These are phyloP conservation scores for Pyrocephalus nanus DNA, from an alignment of 2,797 vertebrate species.

Conservation along the genomic window DNA sequence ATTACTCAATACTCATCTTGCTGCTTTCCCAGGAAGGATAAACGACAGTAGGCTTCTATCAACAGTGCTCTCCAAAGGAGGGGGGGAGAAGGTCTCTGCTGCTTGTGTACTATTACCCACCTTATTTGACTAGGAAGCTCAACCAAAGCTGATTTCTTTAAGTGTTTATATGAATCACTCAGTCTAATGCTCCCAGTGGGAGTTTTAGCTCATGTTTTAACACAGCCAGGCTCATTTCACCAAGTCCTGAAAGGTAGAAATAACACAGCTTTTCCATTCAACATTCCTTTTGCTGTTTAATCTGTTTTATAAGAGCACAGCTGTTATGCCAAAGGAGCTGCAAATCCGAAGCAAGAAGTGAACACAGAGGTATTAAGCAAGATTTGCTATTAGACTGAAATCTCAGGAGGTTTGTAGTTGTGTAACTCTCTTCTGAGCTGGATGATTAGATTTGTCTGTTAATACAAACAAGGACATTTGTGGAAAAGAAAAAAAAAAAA, in stretches of 20 bases:
- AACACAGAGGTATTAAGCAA: constrained; percentile 9
- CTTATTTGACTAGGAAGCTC: constrained; percentile 1
- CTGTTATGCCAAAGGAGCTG: not conserved
- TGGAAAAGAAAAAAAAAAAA: not conserved
- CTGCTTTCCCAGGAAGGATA: not conserved
- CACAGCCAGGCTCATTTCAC: not conserved
- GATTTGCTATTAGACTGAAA: not conserved
- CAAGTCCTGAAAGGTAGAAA: constrained; percentile 31
- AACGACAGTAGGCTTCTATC: not conserved
- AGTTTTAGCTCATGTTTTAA: constrained; percentile 18
- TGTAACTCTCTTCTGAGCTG: constrained; percentile 5
- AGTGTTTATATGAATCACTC: constrained; percentile 17
- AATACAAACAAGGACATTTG: constrained; percentile 30
- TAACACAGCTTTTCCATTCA: not conserved
- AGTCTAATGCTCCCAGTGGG: not conserved
- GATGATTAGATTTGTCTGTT: constrained; percentile 10
- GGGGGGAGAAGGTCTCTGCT: not conserved
- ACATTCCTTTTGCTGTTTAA: constrained; percentile 34
- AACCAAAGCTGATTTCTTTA: not conserved
- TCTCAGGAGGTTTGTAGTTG: constrained; percentile 22
- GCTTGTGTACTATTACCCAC: not conserved
- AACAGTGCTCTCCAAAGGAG: not conserved
- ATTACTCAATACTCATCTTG: not conserved
- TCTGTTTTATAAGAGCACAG: constrained; percentile 28
- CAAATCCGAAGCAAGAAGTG: not conserved